Conservation (phyloP, 2,888 invertebrate genomes). For the Tryphoninae sp. region DNA sequence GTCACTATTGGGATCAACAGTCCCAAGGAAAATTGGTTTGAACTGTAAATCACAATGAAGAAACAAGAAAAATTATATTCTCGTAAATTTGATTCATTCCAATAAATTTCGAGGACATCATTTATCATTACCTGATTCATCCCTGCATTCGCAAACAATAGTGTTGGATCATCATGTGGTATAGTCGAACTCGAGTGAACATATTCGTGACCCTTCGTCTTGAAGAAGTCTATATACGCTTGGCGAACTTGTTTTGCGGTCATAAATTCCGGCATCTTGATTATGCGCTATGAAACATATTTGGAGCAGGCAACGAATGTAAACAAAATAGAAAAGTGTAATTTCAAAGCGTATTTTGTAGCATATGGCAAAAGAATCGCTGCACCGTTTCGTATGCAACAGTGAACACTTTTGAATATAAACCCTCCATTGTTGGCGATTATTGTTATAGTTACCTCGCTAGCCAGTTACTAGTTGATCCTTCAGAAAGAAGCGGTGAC, state of each 20-base stretch:
- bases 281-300: conserved; percentile 9
- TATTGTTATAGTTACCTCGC: conserved; percentile 42
- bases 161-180: conserved; percentile 98
- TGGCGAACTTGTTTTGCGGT: conserved; percentile 91
- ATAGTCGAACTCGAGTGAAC: conserved; percentile 99
- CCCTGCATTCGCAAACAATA: conserved; percentile 98
- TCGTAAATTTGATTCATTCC: neutral
- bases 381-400: neutral
- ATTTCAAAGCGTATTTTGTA: neutral
- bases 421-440: conserved; percentile 1
- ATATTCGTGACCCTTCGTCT: conserved; percentile 93
- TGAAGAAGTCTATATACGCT: conserved; percentile 95
- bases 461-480: conserved; percentile 8
- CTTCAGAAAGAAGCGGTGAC: conserved; percentile 18
- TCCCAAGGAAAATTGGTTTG: conserved; percentile 98
- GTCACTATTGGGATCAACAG: conserved; percentile 97
- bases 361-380: conserved; percentile 43
- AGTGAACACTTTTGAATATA: neutral
- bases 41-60: conserved; percentile 83
- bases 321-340: conserved; percentile 1
- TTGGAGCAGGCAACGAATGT: neutral
- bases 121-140: conserved; percentile 93
- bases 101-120: conserved; percentile 5
- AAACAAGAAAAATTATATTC: conserved; percentile 4
- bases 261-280: conserved; percentile 84